Percentiles rank a stretch among this genome's conserved stretches.
Conservation (phyloP, 1,140 invertebrate species). For the Theocolax elegans region DNA sequence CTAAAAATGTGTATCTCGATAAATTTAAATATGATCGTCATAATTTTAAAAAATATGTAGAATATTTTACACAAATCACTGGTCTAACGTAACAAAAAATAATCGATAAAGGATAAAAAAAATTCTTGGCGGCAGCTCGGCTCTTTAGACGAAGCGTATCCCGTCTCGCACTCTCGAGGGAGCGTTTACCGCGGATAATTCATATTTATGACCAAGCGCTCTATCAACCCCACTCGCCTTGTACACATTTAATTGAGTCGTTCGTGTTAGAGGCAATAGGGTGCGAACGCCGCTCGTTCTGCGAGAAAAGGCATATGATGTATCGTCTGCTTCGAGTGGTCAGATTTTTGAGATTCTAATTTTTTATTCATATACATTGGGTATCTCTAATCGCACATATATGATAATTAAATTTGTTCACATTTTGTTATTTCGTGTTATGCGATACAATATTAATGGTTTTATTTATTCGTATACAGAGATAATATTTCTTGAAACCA, state of each 20-base stretch:
- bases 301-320: constrained; percentile 54
- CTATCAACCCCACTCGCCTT: constrained; percentile 65
- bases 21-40: not conserved
- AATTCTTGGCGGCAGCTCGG: constrained; percentile 35
- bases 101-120: constrained; percentile 36
- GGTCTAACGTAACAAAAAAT: constrained; percentile 22
- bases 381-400: no score
- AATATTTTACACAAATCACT: constrained; percentile 9
- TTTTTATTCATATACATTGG: not conserved
- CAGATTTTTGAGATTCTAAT: constrained; percentile 32
- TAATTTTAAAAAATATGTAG: constrained; percentile 15
- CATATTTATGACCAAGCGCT: constrained; percentile 66
- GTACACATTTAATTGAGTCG: constrained; percentile 68
- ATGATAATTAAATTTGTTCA: no score
- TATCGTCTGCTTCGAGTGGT: constrained; percentile 35
- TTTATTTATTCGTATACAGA: no score
- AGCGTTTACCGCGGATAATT: constrained; percentile 67
- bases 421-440: no score
- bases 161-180: constrained; percentile 50
- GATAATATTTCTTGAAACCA: no score
- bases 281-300: constrained; percentile 57
- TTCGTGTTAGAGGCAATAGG: constrained; percentile 65
- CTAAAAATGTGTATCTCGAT: no score
- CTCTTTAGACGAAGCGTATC: constrained; percentile 38
- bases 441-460: no score